Conservation (phyloP, 1,140 invertebrate species). For the Temnothorax nylanderi region DNA sequence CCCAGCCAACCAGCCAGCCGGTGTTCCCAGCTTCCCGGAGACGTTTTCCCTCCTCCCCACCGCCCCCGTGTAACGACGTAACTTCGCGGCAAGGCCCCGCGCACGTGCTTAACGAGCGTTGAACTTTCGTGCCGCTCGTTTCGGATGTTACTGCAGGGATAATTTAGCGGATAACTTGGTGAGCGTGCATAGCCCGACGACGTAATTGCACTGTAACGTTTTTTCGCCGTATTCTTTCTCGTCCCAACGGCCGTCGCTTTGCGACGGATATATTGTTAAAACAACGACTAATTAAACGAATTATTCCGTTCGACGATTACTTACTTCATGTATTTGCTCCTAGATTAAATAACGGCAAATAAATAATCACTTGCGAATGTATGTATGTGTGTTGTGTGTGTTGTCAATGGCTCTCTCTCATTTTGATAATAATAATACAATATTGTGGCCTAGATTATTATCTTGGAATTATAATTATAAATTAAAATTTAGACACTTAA, state of each 20-base stretch:
- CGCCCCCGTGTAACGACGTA: conserved; percentile 64
- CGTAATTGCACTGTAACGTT: conserved; percentile 62
- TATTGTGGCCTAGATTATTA: neutral
- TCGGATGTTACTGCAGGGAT: conserved; percentile 64
- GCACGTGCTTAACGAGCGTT: conserved; percentile 72
- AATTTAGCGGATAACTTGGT: conserved; percentile 71
- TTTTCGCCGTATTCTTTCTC: conserved; percentile 32
- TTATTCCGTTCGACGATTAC: neutral
- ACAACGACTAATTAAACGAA: neutral
- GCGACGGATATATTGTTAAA: conserved; percentile 22
- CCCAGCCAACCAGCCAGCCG: conserved; percentile 20
- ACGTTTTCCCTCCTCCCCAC: conserved; percentile 26
- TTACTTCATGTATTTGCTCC: neutral
- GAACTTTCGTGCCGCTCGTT: conserved; percentile 65
- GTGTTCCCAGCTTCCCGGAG: conserved; percentile 33
- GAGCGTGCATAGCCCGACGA: neutral
- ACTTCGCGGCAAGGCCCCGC: conserved; percentile 53
- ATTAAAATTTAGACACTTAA: neutral
- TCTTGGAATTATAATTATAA: neutral
- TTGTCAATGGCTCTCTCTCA: neutral
- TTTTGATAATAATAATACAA: neutral
- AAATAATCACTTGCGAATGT: neutral
- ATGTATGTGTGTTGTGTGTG: too few species aligned
- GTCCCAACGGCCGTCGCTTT: neutral
- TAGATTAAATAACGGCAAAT: neutral